Evolutionary conservation across 53 echinoderm and acorn worm genomes (phyloP).

Genomic region (Astropecten irregularis): DNA sequence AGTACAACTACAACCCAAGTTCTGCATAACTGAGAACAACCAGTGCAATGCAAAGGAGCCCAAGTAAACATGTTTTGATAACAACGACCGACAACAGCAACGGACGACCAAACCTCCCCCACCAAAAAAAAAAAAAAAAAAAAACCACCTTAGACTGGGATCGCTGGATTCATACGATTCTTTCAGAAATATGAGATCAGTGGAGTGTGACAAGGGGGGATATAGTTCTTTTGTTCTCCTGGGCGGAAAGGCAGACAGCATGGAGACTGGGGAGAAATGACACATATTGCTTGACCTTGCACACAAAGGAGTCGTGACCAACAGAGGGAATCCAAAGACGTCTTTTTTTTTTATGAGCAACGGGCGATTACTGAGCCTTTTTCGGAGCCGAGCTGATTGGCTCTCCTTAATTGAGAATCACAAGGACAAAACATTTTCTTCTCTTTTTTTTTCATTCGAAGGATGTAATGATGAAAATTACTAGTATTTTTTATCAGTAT

Average conservation of each 20-base stretch:
- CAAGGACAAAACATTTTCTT: background rate
- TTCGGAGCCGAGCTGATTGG: background rate
- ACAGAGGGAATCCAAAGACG: background rate
- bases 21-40: background rate
- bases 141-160: constrained; percentile 11
- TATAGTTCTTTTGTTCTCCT: background rate
- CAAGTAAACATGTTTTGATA: background rate
- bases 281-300: constrained; percentile 35
- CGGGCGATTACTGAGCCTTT: background rate
- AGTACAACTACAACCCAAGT: too few relatives aligned
- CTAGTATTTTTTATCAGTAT: too few relatives aligned
- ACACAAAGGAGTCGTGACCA: constrained; percentile 8
- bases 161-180: background rate
- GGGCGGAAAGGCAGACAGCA: background rate
- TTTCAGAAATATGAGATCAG: background rate
- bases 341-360: background rate
- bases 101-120: too few relatives aligned
- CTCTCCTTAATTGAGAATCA: too few relatives aligned
- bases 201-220: constrained; percentile 19
- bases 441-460: too few relatives aligned
- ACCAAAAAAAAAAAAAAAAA: background rate
- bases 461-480: too few relatives aligned
- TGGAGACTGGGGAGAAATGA: constrained; percentile 19
- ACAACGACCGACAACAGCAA: too few relatives aligned
- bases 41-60: background rate